Evolutionary conservation across 1,140 invertebrate species (phyloP), one percentile per base, ranked within the genome.

Genomic region (Sesamia nonagrioides): DNA sequence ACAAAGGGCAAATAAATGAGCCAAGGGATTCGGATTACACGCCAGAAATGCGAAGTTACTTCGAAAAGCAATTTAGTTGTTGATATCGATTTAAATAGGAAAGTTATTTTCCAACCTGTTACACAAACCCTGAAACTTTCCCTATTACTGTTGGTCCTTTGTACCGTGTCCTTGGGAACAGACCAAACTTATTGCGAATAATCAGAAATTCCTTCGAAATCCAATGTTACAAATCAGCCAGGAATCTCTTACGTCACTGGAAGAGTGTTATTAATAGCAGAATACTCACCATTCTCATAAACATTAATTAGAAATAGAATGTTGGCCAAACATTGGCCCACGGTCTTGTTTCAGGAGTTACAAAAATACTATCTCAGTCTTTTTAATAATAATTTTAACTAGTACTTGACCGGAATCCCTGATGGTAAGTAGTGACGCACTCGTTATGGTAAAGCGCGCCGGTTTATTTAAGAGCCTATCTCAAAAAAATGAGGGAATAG

Each of bases 231-330:
- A 21, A 45, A 66, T 42, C 37, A 2, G 0, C 9, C 1, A 42
- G 61, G 61, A 66, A 66, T 66, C 6, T 37, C 11, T 60, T 33
- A 37, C 58, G 35, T 61, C 60, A 61, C 4, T 61, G 60, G 52
- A 21, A 4, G 2, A 15, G 37, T 40, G 35, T 61, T 37, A 37
- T n/a, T 61, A 27, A 37, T 61, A 35, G 56, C 21, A 58, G 56
- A 61, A n/a, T 61, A 17, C 60, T 13, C 27, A 61, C n/a, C 4
- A 37, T 37, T 61, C 5, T 48, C n/a, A n/a, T n/a, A n/a, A n/a
- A n/a, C n/a, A n/a, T n/a, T n/a, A n/a, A n/a, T n/a, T n/a, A n/a
- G 35, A 66, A 66, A 45, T 40, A 8, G 37, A 17, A 63, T 63
- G 17, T 48, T 68, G 42, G 18, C 17, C 42, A 48, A 68, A 68